These are phyloP conservation scores for Numenius phaeopus DNA, from an alignment of 2,797 vertebrate species.

Conservation along the genomic window DNA sequence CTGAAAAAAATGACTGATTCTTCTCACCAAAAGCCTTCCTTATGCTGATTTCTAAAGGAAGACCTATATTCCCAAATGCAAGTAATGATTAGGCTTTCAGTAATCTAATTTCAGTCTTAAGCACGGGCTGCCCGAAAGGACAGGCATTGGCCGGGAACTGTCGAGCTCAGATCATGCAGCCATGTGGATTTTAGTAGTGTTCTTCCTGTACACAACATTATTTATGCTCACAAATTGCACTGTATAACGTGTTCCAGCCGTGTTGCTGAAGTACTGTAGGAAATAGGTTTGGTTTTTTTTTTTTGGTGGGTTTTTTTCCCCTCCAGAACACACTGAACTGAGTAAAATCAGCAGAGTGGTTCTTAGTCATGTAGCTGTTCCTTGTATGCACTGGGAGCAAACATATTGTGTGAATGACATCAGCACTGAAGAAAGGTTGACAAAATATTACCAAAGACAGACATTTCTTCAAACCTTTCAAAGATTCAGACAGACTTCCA, in stretches of 20 bases:
- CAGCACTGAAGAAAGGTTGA: neutral
- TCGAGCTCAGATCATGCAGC: neutral
- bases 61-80: neutral
- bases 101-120: neutral
- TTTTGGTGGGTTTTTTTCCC: neutral
- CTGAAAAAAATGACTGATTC: neutral
- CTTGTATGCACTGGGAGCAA: neutral
- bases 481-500: neutral
- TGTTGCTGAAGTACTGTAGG: neutral
- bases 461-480: neutral
- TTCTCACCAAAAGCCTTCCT: neutral
- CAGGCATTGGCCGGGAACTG: neutral
- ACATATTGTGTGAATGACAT: neutral
- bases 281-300: neutral
- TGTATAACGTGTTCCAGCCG: neutral
- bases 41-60: neutral
- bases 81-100: neutral
- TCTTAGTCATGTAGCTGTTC: neutral
- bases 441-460: neutral
- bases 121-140: neutral
- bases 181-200: neutral
- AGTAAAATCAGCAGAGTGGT: fast-evolving
- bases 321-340: neutral
- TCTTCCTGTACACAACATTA: neutral
- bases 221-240: neutral